These are phyloP conservation scores for Sphenodon punctatus DNA, from an alignment of 2,797 vertebrate species.

Conservation along the genomic window DNA sequence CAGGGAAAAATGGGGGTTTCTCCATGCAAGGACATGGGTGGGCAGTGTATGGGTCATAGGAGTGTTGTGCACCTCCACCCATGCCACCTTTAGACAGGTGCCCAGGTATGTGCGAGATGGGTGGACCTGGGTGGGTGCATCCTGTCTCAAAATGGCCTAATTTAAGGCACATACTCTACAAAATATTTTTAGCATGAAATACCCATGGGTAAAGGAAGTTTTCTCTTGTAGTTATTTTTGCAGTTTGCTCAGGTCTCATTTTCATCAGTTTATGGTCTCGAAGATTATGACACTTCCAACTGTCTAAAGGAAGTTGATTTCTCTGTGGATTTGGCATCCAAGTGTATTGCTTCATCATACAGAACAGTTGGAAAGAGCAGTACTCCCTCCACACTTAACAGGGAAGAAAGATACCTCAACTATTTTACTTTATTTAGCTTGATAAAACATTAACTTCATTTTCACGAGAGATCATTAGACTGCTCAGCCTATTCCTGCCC, in stretches of 20 bases:
- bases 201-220: neutral
- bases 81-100: too few relatives aligned
- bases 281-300: neutral
- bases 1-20: too few relatives aligned
- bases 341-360: neutral
- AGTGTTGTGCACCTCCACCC: too few relatives aligned
- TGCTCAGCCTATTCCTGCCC: neutral
- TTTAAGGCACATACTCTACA: too few relatives aligned
- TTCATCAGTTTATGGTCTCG: neutral
- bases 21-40: too few relatives aligned
- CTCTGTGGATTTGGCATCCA: neutral
- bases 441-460: neutral
- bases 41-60: too few relatives aligned
- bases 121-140: too few relatives aligned
- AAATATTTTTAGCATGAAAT: neutral
- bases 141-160: too few relatives aligned
- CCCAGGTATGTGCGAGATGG: too few relatives aligned
- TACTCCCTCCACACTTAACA: neutral
- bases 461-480: neutral
- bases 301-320: neutral
- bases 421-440: neutral
- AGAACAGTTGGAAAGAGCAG: neutral
- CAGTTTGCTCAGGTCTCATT: fast-evolving
- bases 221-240: neutral
- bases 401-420: neutral